Conservation (phyloP, 2,888 invertebrate genomes). For the Phortica magna region DNA sequence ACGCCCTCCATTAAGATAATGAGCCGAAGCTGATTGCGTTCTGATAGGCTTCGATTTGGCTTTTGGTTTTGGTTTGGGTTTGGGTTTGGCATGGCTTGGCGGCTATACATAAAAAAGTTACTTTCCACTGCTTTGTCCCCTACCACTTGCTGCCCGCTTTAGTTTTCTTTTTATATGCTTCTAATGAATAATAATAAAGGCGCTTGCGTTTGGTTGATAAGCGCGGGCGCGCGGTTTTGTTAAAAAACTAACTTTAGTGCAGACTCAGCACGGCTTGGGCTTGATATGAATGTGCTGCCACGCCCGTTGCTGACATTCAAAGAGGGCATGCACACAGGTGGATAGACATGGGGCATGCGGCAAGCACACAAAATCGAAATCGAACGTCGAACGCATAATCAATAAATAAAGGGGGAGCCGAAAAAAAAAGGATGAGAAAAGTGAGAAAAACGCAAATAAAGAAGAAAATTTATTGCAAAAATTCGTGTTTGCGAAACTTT, state of each 20-base stretch:
- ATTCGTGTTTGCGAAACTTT: conserved; percentile 19
- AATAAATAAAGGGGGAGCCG: conserved; percentile 5
- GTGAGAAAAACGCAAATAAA: background rate
- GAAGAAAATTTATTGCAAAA: conserved; percentile 16
- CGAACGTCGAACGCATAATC: conserved; percentile 3
- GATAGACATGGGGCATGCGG: too few species aligned
- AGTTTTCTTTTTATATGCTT: background rate
- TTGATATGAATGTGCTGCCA: background rate
- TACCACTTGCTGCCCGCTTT: background rate
- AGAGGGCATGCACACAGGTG: too few species aligned
- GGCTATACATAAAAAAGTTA: background rate
- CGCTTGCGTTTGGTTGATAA: too few species aligned
- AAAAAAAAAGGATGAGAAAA: background rate
- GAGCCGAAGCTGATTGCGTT: conserved; percentile 26
- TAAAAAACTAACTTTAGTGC: background rate
- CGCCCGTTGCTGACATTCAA: background rate
- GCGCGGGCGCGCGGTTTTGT: too few species aligned
- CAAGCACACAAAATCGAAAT: background rate
- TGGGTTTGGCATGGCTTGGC: background rate
- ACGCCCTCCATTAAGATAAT: conserved; percentile 30
- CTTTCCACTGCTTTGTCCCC: background rate
- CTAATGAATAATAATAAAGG: conserved; percentile 26
- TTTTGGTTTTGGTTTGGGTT: background rate
- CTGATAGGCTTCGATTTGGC: conserved; percentile 24
- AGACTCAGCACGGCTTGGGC: background rate